Evolutionary conservation across 2,888 invertebrate genomes (phyloP), one percentile per base, ranked within the genome.

Genomic region (Mythimna pallens): DNA sequence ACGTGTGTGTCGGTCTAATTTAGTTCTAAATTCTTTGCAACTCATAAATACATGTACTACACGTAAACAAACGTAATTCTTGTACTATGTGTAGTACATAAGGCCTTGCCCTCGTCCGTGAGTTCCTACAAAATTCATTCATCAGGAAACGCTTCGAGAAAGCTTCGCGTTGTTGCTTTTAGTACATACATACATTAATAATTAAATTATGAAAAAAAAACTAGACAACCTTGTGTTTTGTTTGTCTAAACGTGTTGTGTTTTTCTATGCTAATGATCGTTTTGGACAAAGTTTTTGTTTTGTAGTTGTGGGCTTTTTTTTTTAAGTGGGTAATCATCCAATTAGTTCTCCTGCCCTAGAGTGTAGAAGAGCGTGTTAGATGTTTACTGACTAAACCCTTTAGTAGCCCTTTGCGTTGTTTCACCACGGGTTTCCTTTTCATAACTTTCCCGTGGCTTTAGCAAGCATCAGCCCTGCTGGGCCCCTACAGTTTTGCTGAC

Each of bases 211-310:
- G 3, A 30, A 25, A 43, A 43, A 57, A 68, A 80, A 70, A 75
- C 54, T 52, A 50, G 78, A 30, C 34, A 62, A 20, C 72, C 68
- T 77, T 72, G 81, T 30, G 47, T 43, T 40, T 20, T n/a, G n/a
- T n/a, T n/a, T n/a, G 17, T 47, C 22, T 50, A 7, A 57, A n/a
- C 36, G 7, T 50, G 14, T 54, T 34, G 40, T 34, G 40, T 59
- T 67, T 78, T 73, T 81, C 36, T 66, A 65, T 65, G 52, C 47
- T 54, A 76, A 71, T 71, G 47, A n/a, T 40, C 8, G 9, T 55
- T 62, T 65, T 25, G 17, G 54, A 9, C 43, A 4, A 36, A 36
- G 22, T 55, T 70, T 17, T 69, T 36, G 8, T n/a, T 17, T 0
- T 10, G 4, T 43, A 14, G 9, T 36, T 36, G 36, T 7, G 40